phyloP scores from a whole-genome alignment of 2,888 invertebrate genomes.

The Megalurothrips usitatus region DNA sequence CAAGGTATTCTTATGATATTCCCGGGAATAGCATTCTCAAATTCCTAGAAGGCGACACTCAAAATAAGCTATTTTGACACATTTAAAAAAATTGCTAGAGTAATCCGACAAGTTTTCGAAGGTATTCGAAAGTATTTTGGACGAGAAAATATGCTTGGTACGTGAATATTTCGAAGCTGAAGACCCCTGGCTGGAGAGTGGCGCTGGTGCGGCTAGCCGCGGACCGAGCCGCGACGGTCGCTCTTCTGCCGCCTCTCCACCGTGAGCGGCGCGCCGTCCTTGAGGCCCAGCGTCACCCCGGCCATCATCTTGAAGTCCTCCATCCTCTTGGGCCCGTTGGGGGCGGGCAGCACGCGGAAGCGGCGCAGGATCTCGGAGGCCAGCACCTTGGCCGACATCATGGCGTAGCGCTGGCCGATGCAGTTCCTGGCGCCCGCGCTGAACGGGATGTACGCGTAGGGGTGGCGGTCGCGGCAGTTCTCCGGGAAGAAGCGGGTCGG shows the following conservation, averaged over 20 bases:
- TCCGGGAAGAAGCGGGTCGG: neutral
- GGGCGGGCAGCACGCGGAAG: neutral
- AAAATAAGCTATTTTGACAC: too few species aligned
- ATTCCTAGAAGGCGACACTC: too few species aligned
- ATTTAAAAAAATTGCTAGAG: too few species aligned
- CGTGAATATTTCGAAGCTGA: too few species aligned
- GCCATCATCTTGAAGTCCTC: neutral
- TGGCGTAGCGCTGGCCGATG: constrained; percentile 33
- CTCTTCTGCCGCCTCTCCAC: neutral
- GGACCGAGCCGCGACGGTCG: too few species aligned
- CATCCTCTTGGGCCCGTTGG: neutral
- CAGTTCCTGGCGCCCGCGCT: constrained; percentile 32
- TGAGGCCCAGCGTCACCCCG: neutral
- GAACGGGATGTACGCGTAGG: neutral
- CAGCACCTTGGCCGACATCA: constrained; percentile 32
- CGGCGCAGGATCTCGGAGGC: constrained; percentile 29
- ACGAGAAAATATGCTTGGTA: too few species aligned
- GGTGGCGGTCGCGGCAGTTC: neutral
- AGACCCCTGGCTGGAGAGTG: too few species aligned
- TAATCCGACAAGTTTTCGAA: too few species aligned
- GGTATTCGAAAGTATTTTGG: too few species aligned
- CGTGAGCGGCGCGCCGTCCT: neutral
- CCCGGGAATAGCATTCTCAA: too few species aligned
- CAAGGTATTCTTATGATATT: too few species aligned
- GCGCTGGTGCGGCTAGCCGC: too few species aligned